phyloP scores from a whole-genome alignment of 2,888 invertebrate species.

The Mimachlamys varia region DNA sequence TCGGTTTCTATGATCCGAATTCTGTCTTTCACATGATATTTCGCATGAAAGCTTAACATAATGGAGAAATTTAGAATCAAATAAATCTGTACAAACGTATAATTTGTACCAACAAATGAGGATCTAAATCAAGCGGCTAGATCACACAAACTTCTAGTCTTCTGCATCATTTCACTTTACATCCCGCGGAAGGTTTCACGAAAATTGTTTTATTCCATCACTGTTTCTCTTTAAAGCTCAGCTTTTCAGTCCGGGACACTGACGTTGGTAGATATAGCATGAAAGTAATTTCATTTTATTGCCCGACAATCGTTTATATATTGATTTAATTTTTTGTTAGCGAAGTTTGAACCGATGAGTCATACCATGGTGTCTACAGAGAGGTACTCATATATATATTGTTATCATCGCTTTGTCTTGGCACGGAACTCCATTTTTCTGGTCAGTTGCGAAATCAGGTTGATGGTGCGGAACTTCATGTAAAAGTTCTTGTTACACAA shows the following conservation, averaged over 20 bases:
- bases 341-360: not conserved
- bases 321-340: constrained; percentile 28
- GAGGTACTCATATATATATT: not conserved
- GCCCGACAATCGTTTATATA: not conserved
- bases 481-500: too few species aligned
- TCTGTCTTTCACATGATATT: not conserved
- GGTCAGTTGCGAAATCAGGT: too few species aligned
- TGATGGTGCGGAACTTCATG: too few species aligned
- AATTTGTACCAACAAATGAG: not conserved
- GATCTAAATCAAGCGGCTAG: not conserved
- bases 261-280: not conserved
- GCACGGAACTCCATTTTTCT: not conserved
- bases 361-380: not conserved
- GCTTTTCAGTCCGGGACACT: not conserved
- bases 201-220: not conserved
- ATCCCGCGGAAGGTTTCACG: not conserved
- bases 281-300: constrained; percentile 19
- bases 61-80: not conserved
- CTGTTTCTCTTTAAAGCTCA: not conserved
- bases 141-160: not conserved
- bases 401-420: not conserved
- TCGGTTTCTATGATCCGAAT: not conserved
- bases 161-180: not conserved
- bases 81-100: not conserved
- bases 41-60: not conserved